Evolutionary conservation across 2,113 vertebrate genomes (phyloP), one percentile per base, ranked within the genome.

Genomic region (Phycodurus eques): DNA sequence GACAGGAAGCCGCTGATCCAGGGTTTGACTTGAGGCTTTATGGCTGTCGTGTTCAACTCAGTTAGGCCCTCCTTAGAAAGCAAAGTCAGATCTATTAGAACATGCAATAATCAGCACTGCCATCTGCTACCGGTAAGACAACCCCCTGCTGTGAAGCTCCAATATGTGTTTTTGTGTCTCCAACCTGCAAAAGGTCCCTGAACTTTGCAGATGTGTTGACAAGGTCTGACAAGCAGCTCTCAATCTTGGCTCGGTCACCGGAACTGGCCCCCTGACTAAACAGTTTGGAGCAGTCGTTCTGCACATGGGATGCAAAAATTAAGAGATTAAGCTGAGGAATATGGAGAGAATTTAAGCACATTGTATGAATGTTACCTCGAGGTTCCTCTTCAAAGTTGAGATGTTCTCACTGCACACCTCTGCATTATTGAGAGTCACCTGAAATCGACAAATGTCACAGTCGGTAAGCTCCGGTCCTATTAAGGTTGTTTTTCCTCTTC

Each of bases 331-430:
- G 4, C 0, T 51, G 63, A 51, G 19, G 31, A 39, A 69, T 12
- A 54, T 7, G 5, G 13, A 35, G 10, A 42, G 3, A 54, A 43
- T 3, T 12, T 3, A 31, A 12, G 44, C 27, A 27, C 13, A 17
- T 46, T 2, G 44, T 20, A 49, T n/a, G 0, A 14, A 54, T 68
- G 51, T 8, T 79, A 98, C 98, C 96, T 99, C 96, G 33, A 99
- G 90, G 33, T 95, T 99, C 81, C 95, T 96, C 90, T 99, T 99
- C 62, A 99, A 87, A 20, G 98, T 99, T 73, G 95, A 94, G 86
- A 99, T 97, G 77, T 99, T 98, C 79, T 99, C 97, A 49, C 97
- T 98, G 82, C 97, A 99, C 74, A 96, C 94, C 84, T 99, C 96
- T 62, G 96, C 95, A 0, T 99, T 99, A 86, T 99, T 99, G 80